Conservation (phyloP, 2,113 vertebrate species). For the Sphyrna mokarran region DNA sequence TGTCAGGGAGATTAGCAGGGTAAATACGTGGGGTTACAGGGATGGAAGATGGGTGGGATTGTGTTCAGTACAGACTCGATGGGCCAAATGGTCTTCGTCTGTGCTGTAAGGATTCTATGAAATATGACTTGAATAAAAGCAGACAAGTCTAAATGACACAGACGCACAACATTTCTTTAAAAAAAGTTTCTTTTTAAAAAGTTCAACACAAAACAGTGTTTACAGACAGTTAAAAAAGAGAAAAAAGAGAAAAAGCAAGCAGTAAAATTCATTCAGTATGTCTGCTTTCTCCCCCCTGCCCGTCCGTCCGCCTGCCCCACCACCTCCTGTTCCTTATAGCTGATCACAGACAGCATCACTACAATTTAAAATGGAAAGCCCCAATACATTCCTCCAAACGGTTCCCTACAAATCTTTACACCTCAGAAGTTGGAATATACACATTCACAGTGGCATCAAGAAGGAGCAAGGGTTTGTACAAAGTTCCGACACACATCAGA, state of each 20-base stretch:
- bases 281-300: background rate
- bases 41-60: too few relatives aligned
- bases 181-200: background rate
- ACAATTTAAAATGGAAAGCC: background rate
- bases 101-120: too few relatives aligned
- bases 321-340: background rate
- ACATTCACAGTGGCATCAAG: background rate
- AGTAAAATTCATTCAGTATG: background rate
- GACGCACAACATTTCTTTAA: constrained; percentile 17
- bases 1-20: too few relatives aligned
- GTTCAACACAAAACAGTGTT: constrained; percentile 35
- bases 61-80: too few relatives aligned
- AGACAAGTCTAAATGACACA: constrained; percentile 11
- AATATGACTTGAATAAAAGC: background rate
- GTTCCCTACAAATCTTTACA: background rate
- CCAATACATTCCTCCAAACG: constrained; percentile 17
- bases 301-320: too few relatives aligned
- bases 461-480: background rate
- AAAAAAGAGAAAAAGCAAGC: constrained; percentile 22
- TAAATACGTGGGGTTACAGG: too few relatives aligned
- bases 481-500: background rate
- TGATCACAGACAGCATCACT: background rate
- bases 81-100: too few relatives aligned
- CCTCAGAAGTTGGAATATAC: background rate
- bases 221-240: constrained; percentile 25